Conservation (phyloP, 2,797 vertebrate genomes). For the Hydrophis major region DNA sequence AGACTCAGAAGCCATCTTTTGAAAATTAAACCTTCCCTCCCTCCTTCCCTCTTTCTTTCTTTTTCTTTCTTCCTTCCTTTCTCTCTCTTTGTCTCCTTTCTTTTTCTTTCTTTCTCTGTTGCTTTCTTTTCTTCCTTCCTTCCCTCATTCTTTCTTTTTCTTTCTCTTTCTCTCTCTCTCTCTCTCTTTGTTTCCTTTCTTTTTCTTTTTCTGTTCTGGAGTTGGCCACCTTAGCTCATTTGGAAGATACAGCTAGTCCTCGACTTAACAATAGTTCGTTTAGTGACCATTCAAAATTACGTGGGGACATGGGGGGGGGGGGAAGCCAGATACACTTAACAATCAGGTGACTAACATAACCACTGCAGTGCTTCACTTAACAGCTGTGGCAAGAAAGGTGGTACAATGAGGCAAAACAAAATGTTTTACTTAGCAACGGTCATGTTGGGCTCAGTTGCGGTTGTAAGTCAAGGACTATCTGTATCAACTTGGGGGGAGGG, state of each 20-base stretch:
- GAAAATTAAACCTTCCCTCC: neutral
- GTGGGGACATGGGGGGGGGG: too few species aligned
- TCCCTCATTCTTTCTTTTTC: too few species aligned
- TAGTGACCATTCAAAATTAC: neutral
- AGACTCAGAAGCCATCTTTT: neutral
- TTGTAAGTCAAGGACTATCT: neutral
- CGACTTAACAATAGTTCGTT: neutral
- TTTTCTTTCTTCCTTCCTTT: accelerated
- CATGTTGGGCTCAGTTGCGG: accelerated
- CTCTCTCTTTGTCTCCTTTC: too few species aligned
- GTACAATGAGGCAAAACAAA: neutral
- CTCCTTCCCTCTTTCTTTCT: too few species aligned
- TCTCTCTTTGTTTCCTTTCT: too few species aligned
- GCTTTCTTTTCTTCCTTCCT: too few species aligned
- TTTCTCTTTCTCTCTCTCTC: too few species aligned
- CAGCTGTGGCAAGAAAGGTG: neutral
- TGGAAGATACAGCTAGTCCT: neutral
- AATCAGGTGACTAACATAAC: accelerated
- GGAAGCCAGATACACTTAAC: neutral
- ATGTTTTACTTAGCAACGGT: accelerated
- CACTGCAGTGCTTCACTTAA: neutral
- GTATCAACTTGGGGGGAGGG: neutral
- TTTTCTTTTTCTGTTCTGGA: neutral
- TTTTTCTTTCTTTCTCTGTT: neutral
- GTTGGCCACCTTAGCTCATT: neutral